Conservation (phyloP, 2,888 invertebrate species). For the Aphodius granarius region DNA sequence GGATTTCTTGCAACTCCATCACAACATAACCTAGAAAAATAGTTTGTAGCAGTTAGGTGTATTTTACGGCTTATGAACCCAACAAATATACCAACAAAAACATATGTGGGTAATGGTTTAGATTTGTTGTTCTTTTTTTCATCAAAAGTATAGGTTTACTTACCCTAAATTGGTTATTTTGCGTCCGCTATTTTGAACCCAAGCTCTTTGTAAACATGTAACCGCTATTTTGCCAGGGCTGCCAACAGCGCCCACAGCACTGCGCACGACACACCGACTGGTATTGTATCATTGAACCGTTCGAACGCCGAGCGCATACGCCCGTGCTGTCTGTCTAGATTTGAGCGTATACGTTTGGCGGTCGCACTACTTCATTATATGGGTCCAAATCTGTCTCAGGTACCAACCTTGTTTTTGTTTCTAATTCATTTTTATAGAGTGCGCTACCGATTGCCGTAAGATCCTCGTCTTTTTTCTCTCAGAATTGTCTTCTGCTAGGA, state of each 20-base stretch:
- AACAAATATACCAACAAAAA: neutral
- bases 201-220: neutral
- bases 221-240: neutral
- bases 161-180: neutral
- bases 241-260: neutral
- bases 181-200: neutral
- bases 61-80: neutral
- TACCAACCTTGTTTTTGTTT: too few relatives aligned
- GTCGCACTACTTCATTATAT: too few relatives aligned
- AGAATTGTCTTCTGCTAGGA: too few relatives aligned
- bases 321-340: too few relatives aligned
- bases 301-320: too few relatives aligned
- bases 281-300: too few relatives aligned
- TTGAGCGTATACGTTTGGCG: too few relatives aligned
- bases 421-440: too few relatives aligned
- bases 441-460: too few relatives aligned
- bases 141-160: neutral
- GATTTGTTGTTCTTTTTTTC: neutral
- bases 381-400: too few relatives aligned
- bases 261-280: too few relatives aligned
- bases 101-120: neutral
- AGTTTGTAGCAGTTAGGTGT: neutral
- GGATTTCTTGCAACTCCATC: neutral
- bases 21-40: neutral
- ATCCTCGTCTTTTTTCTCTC: too few relatives aligned